These are phyloP conservation scores for Diarsia brunnea DNA, from an alignment of 2,888 invertebrate species.

Conservation along the genomic window DNA sequence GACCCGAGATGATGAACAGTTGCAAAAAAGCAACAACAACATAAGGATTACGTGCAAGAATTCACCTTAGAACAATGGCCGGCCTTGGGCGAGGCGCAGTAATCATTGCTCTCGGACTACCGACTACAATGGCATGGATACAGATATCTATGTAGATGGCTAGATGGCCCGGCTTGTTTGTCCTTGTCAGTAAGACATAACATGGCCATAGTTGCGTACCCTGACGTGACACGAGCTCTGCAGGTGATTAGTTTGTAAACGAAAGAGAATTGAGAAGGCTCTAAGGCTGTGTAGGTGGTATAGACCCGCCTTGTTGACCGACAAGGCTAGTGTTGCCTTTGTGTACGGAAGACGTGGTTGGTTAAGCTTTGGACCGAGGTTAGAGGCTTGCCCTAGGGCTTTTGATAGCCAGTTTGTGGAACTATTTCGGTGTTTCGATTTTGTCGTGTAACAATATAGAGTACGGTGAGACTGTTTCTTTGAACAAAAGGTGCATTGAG, in stretches of 20 bases:
- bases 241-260: constrained; percentile 56
- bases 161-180: constrained; percentile 65
- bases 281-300: background rate
- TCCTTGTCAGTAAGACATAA: constrained; percentile 69
- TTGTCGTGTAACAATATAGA: constrained; percentile 24
- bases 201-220: constrained; percentile 60
- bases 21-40: constrained; percentile 74
- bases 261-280: constrained; percentile 62
- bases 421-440: constrained; percentile 15
- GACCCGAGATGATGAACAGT: constrained; percentile 62
- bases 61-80: constrained; percentile 86
- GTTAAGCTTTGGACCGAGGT: constrained; percentile 40
- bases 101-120: constrained; percentile 81
- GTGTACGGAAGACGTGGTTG: constrained; percentile 30
- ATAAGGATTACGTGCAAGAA: constrained; percentile 85
- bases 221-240: constrained; percentile 52
- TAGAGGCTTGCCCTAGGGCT: constrained; percentile 25
- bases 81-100: constrained; percentile 86
- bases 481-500: background rate
- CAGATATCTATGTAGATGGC: constrained; percentile 63
- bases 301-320: constrained; percentile 43
- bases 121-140: constrained; percentile 61
- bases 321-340: constrained; percentile 35
- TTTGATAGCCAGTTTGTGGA: constrained; percentile 42
- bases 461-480: background rate